Evolutionary conservation across 2,888 invertebrate genomes (phyloP).

Genomic region (Sinhomidia bicolor): DNA sequence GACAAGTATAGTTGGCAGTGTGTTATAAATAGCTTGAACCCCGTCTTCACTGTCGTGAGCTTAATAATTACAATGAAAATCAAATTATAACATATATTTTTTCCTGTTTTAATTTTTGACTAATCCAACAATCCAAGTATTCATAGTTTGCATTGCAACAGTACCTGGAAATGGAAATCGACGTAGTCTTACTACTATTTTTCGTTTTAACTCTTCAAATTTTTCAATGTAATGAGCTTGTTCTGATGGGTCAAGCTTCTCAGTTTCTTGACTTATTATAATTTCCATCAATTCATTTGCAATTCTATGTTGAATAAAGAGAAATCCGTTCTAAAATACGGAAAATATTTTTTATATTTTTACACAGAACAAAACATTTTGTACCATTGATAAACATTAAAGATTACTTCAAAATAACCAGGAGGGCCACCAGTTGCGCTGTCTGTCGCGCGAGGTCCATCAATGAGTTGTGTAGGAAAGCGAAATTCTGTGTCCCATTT

Average conservation of each 20-base stretch:
- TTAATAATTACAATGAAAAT: background rate
- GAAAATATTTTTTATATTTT: no score
- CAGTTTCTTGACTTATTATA: background rate
- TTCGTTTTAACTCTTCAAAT: slow-evolving; percentile 14
- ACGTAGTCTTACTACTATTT: slow-evolving; percentile 24
- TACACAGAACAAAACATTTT: no score
- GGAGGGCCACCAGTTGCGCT: slow-evolving; percentile 51
- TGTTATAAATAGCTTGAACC: slow-evolving; percentile 26
- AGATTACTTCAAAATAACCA: slow-evolving; percentile 50
- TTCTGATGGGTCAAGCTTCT: background rate
- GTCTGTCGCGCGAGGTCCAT: slow-evolving; percentile 51
- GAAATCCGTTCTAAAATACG: slow-evolving; percentile 52
- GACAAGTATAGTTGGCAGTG: slow-evolving; percentile 52
- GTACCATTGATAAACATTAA: no score
- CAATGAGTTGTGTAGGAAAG: slow-evolving; percentile 25
- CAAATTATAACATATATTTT: background rate
- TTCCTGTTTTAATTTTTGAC: no score
- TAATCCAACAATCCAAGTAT: background rate
- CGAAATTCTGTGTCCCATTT: slow-evolving; percentile 48
- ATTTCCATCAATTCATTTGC: slow-evolving; percentile 39
- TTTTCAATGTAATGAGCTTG: background rate
- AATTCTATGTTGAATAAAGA: slow-evolving; percentile 57
- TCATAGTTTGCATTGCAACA: no score
- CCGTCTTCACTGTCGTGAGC: slow-evolving; percentile 39
- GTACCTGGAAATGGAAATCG: slow-evolving; percentile 66